Conservation (phyloP, 1,140 invertebrate genomes). For the Papilio dardanus region DNA sequence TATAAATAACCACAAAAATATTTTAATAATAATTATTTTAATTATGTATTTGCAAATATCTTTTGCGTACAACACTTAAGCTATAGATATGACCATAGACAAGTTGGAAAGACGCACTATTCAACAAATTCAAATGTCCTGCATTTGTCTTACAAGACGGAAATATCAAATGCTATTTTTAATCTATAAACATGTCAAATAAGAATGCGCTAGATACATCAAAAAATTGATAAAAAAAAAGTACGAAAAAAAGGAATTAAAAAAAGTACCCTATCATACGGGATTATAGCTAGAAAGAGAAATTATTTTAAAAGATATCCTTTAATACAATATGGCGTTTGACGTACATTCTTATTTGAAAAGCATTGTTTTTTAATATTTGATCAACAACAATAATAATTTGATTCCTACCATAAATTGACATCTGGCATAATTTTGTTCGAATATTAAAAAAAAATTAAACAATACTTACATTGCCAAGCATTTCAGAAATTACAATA, state of each 20-base stretch:
- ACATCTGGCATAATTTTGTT: neutral
- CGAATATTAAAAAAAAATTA: neutral
- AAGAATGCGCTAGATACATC: neutral
- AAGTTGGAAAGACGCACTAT: neutral
- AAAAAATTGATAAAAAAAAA: too few relatives aligned
- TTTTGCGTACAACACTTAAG: slow-evolving; percentile 29
- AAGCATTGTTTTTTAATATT: neutral
- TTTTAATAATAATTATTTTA: slow-evolving; percentile 42
- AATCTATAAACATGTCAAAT: neutral
- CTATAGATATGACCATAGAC: neutral
- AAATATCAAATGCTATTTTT: neutral
- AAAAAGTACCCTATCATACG: too few relatives aligned
- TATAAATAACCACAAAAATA: slow-evolving; percentile 60
- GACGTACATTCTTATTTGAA: neutral
- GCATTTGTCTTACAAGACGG: slow-evolving; percentile 2
- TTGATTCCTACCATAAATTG: neutral
- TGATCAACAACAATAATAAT: slow-evolving; percentile 31
- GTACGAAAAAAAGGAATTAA: too few relatives aligned
- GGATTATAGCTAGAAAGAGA: too few relatives aligned
- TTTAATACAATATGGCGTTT: too few relatives aligned
- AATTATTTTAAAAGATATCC: too few relatives aligned
- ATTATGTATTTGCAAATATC: slow-evolving; percentile 25
- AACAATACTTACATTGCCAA: slow-evolving; percentile 18
- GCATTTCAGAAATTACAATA: slow-evolving; percentile 51
- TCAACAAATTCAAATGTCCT: neutral